phyloP scores from a whole-genome alignment of 2,797 vertebrate species.

The Discoglossus pictus region DNA sequence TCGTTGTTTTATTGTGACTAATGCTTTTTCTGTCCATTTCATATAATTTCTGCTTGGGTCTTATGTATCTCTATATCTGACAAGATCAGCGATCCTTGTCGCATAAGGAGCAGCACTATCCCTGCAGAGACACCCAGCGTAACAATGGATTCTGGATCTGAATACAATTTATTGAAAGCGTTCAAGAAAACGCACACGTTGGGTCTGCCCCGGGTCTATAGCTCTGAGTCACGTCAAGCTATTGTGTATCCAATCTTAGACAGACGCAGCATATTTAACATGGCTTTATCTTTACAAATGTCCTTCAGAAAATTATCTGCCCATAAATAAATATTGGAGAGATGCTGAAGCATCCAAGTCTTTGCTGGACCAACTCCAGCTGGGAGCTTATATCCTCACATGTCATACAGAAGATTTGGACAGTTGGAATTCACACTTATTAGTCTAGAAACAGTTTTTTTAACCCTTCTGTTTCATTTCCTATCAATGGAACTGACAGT shows the following conservation, averaged over 20 bases:
- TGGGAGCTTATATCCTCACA: background rate
- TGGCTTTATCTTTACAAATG: conserved; percentile 34
- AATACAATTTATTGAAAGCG: conserved; percentile 48
- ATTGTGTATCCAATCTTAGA: conserved; percentile 23
- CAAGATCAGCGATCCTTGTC: conserved; percentile 28
- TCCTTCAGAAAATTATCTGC: conserved; percentile 49
- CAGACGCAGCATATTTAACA: conserved; percentile 54
- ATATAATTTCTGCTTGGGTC: background rate
- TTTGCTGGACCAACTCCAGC: conserved; percentile 14
- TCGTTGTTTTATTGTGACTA: too few relatives aligned
- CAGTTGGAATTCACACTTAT: conserved; percentile 39
- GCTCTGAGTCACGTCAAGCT: background rate
- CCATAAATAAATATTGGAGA: conserved; percentile 58
- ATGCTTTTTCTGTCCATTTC: too few relatives aligned
- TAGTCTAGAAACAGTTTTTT: conserved; percentile 16
- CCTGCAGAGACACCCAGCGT: conserved; percentile 31
- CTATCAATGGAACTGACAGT: background rate
- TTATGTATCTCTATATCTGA: conserved; percentile 40
- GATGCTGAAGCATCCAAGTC: background rate
- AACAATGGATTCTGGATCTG: conserved; percentile 8
- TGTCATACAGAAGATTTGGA: conserved; percentile 22
- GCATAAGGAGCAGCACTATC: conserved; percentile 25
- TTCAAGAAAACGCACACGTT: conserved; percentile 43
- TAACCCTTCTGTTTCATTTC: conserved; percentile 1
- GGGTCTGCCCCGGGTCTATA: conserved; percentile 24